Conservation (phyloP, 2,888 invertebrate genomes). For the Protonemura montana region DNA sequence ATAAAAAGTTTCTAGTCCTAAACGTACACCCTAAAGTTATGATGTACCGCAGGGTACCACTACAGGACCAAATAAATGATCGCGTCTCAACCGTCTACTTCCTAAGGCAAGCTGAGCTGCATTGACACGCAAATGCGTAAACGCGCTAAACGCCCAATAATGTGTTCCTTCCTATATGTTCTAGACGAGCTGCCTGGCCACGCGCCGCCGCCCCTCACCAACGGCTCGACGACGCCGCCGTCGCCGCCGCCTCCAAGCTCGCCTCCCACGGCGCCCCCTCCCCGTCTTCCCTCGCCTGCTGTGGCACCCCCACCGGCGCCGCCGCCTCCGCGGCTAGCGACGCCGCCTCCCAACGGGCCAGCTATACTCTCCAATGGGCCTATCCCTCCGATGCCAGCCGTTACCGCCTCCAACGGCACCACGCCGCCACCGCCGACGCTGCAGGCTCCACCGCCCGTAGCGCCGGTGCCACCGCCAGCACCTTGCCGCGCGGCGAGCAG, state of each 20-base stretch:
- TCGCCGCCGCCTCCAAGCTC: conserved; percentile 59
- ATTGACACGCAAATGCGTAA: no score
- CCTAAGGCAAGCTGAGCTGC: no score
- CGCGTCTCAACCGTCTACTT: no score
- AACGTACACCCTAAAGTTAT: no score
- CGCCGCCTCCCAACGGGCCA: conserved; percentile 57
- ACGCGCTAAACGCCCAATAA: no score
- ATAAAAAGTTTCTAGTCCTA: no score
- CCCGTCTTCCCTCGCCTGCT: conserved; percentile 68
- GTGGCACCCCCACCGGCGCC: conserved; percentile 66
- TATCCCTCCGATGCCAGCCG: conserved; percentile 54
- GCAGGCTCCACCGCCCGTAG: conserved; percentile 43
- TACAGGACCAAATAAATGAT: no score
- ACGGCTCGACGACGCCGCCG: conserved; percentile 57
- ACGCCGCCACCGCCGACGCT: conserved; percentile 40
- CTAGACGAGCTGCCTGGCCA: conserved; percentile 60
- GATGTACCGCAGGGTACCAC: no score
- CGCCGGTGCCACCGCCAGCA: conserved; percentile 45
- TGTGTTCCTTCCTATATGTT: conserved; percentile 28
- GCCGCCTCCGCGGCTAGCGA: conserved; percentile 70
- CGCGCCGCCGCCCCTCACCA: conserved; percentile 48
- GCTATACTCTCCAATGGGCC: conserved; percentile 42
- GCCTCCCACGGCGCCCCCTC: conserved; percentile 65
- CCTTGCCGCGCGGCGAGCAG: conserved; percentile 47
- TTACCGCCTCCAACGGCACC: conserved; percentile 57